Evolutionary conservation across 2,888 invertebrate genomes (phyloP), one percentile per base, ranked within the genome.

Genomic region (Timema cristinae): DNA sequence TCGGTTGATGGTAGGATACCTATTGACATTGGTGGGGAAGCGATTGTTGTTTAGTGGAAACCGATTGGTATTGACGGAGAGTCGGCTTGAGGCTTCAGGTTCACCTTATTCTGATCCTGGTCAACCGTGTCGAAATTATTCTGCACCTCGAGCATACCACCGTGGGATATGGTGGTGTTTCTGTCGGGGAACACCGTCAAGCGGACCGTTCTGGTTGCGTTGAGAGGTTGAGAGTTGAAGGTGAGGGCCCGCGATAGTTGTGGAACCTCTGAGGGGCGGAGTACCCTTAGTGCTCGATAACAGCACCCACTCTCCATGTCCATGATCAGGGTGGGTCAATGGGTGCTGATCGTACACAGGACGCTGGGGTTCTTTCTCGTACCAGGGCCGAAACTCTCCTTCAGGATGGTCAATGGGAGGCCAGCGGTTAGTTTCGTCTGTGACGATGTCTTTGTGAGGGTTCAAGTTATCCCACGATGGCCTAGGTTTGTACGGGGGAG

Each of bases 231-330:
- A 6, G 79, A 67, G 52, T 81, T 81, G 61, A 83, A 76, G 68
- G 81, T 81, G n/a, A 85, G 80, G 5, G 84, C 82, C 66, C 84
- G 79, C 73, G 82, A 32, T 82, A 77, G 51, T 77, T 76, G 8
- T 78, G 76, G 50, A 76, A 76, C 51, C 80, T 76, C 82, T 79
- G 86, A 5, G 84, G 83, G 71, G 86, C 85, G 73, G 88, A 86
- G 78, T 91, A 92, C 0, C 92, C 82, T 91, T 90, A 11, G 92
- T 92, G 6, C 91, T 91, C 0, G 91, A 91, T 8, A 92, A 81
- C 2, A 92, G 82, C 4, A 92, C 88, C 92, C 92, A 92, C 77
- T 91, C 90, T 0, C 92, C 92, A 73, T 91, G 89, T 0, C 90
- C 89, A 73, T 85, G 84, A 0, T 86, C 84, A 0, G 91, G 90